Conservation (phyloP, 2,888 invertebrate species). For the Nipponacmea schrenckii region DNA sequence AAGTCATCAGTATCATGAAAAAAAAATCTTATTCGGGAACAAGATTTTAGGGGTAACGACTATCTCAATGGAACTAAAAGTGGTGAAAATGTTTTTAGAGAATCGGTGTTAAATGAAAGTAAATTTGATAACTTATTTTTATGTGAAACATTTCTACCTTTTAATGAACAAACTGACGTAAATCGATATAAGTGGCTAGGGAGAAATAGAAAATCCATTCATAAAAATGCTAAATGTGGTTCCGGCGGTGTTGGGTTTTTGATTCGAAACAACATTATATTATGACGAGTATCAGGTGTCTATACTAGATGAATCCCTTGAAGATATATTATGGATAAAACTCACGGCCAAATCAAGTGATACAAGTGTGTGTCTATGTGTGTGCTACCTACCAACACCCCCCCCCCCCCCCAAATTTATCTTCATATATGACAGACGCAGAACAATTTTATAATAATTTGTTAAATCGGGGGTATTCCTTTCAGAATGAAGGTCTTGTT, state of each 20-base stretch:
- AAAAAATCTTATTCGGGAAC: not conserved
- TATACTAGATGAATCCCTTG: constrained; percentile 14
- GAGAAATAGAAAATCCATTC: constrained; percentile 16
- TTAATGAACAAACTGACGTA: constrained; percentile 4
- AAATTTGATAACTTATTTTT: constrained; percentile 2
- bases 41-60: constrained; percentile 8
- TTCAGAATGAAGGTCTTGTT: constrained; percentile 16
- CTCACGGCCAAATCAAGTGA: not conserved
- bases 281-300: constrained; percentile 4
- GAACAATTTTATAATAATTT: constrained; percentile 26
- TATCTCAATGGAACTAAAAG: constrained; percentile 12
- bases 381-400: constrained; percentile 21
- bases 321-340: constrained; percentile 16
- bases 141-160: constrained; percentile 16
- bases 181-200: constrained; percentile 17
- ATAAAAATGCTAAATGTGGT: constrained; percentile 18
- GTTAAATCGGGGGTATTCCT: constrained; percentile 10
- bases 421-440: constrained; percentile 29
- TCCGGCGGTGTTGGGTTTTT: constrained; percentile 21
- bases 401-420: constrained; percentile 16
- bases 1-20: constrained; percentile 5
- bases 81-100: constrained; percentile 8
- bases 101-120: not conserved
- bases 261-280: constrained; percentile 4
- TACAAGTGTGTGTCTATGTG: constrained; percentile 12